These are phyloP conservation scores for Tichodroma muraria DNA, from an alignment of 2,113 vertebrate genomes.

Conservation along the genomic window DNA sequence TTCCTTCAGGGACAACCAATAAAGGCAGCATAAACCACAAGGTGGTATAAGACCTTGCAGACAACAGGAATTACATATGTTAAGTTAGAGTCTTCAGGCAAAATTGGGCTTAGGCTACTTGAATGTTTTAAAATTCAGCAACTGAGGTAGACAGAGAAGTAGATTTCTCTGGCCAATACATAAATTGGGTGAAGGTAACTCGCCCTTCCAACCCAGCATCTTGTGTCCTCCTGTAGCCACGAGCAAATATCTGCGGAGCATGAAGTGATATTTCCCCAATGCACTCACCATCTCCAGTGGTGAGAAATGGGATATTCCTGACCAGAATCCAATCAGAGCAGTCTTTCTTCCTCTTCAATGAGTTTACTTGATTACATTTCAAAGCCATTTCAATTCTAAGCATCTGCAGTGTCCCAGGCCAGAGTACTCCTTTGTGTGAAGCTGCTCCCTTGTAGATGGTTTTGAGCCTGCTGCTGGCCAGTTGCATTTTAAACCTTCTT, in stretches of 20 bases:
- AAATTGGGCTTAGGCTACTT: not conserved
- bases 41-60: not conserved
- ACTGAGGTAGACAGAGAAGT: not conserved
- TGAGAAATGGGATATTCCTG: not conserved
- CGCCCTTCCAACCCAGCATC: not conserved
- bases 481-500: not conserved
- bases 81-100: not conserved
- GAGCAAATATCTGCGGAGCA: not conserved
- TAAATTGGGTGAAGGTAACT: not conserved
- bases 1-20: not conserved
- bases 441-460: not conserved
- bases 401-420: not conserved
- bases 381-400: not conserved
- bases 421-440: not conserved
- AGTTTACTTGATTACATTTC: not conserved
- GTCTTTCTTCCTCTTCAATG: not conserved
- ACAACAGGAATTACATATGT: not conserved
- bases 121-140: not conserved
- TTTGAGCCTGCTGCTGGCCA: not conserved
- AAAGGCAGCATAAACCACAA: not conserved
- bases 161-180: not conserved
- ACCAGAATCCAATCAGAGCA: not conserved
- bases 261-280: not conserved
- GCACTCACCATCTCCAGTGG: not conserved
- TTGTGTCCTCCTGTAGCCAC: not conserved